Evolutionary conservation across 2,113 vertebrate species (phyloP), one percentile per base, ranked within the genome.

Genomic region (Junco hyemalis): DNA sequence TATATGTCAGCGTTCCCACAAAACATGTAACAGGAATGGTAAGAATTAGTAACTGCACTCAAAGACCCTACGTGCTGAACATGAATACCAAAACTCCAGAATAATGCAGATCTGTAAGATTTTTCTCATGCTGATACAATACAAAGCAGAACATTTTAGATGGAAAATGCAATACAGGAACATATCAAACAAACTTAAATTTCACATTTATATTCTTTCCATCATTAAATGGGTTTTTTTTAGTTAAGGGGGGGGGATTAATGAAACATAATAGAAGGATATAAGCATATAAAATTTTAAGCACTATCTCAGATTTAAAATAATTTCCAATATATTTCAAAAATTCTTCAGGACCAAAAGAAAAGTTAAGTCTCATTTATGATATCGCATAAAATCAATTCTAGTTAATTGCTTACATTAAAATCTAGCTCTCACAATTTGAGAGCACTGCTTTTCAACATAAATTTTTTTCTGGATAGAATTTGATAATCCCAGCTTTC

Each of bases 361-460:
- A 90, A 81, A 95, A 88, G 74, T 94, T 86, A 78, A 71, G 84
- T 69, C 36, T 91, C 24, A 84, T 79, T 95, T 86, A 68, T 7
- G 60, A 6, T 21, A 78, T 35, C 22, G 1, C 48, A 57, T 36
- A 81, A 87, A 71, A 53, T 51, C 57, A 76, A 17, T 81, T 80
- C 21, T 60, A 66, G 33, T 71, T 85, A 81, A 72, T 35, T 31
- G 14, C 21, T 63, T 44, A 10, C 31, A 81, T n/a, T 59, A 65
- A 81, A 93, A 70, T 65, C 51, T 50, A 57, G 13, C n/a, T 64
- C 22, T 74, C 69, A 85, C 44, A 65, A 68, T 56, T 4, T 20
- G 22, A 74, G 51, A 76, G 48, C 4, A 2, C 1, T 78, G 29
- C 33, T 92, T 81, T 77, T 21, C 24, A 8, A 31, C 86, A 59